A percentile compares a stretch with the other conserved stretches of the same genome.
phyloP scores from a whole-genome alignment of 1,140 invertebrate species.

The Drosophila quadrilineata region DNA sequence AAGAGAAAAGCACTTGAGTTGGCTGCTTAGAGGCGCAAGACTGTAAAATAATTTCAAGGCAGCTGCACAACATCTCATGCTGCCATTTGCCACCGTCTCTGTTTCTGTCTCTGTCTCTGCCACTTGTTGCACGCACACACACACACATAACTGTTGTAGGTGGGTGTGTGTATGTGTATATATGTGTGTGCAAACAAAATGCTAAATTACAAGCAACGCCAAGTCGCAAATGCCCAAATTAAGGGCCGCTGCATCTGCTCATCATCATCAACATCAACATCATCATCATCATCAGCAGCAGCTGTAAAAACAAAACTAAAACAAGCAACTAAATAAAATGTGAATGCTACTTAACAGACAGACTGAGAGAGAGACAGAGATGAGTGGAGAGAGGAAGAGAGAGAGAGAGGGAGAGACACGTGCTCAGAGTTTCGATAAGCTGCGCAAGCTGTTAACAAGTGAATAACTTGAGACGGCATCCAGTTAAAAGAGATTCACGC shows the following conservation, averaged over 20 bases:
- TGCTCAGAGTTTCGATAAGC: background rate
- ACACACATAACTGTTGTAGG: too few species aligned
- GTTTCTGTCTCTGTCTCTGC: too few species aligned
- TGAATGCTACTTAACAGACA: background rate
- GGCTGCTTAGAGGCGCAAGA: slow-evolving; percentile 33
- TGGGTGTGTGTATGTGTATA: too few species aligned
- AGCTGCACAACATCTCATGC: slow-evolving; percentile 16
- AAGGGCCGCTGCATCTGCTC: too few species aligned
- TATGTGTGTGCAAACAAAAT: too few species aligned
- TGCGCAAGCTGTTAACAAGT: background rate
- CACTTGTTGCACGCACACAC: slow-evolving; percentile 13
- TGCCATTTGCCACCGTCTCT: background rate
- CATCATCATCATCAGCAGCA: background rate
- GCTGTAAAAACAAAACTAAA: background rate
- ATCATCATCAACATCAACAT: background rate
- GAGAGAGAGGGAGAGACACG: background rate
- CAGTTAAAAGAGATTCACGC: too few species aligned
- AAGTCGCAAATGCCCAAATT: background rate
- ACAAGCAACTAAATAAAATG: background rate
- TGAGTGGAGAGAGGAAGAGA: too few species aligned
- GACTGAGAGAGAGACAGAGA: background rate
- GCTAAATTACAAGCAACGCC: background rate
- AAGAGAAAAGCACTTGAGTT: background rate
- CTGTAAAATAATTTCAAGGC: slow-evolving; percentile 59
- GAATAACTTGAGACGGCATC: background rate